These are phyloP conservation scores for Homarus gammarus DNA, from an alignment of 2,888 invertebrate genomes.

Conservation along the genomic window DNA sequence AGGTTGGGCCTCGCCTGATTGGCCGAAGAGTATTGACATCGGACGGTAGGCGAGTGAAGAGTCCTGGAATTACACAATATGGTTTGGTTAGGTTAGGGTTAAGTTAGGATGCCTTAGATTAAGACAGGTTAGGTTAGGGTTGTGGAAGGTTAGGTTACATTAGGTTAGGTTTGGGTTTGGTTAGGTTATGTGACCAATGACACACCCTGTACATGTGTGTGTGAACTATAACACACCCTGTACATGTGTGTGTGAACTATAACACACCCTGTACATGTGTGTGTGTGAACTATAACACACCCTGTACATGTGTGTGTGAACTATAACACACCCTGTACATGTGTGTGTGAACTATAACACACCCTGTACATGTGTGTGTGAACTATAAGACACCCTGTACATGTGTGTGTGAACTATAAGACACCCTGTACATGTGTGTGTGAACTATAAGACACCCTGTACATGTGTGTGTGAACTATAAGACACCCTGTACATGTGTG, in stretches of 20 bases:
- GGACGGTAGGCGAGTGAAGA: constrained; percentile 41
- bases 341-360: too few relatives aligned
- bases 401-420: neutral
- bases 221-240: too few relatives aligned
- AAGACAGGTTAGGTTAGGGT: neutral
- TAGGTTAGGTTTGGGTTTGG: neutral
- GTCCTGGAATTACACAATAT: constrained; percentile 22
- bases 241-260: neutral
- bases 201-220: neutral
- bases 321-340: too few relatives aligned
- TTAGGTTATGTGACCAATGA: neutral
- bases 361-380: neutral
- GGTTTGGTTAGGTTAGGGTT: neutral
- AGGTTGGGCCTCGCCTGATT: constrained; percentile 8
- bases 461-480: too few relatives aligned
- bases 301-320: too few relatives aligned
- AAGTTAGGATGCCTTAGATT: neutral
- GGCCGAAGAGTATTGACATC: constrained; percentile 50
- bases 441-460: too few relatives aligned
- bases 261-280: neutral
- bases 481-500: neutral
- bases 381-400: neutral
- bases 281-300: neutral
- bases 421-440: too few relatives aligned
- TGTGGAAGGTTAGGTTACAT: neutral